phyloP scores from a whole-genome alignment of 2,888 invertebrate genomes.

The Campoletis raptor region DNA sequence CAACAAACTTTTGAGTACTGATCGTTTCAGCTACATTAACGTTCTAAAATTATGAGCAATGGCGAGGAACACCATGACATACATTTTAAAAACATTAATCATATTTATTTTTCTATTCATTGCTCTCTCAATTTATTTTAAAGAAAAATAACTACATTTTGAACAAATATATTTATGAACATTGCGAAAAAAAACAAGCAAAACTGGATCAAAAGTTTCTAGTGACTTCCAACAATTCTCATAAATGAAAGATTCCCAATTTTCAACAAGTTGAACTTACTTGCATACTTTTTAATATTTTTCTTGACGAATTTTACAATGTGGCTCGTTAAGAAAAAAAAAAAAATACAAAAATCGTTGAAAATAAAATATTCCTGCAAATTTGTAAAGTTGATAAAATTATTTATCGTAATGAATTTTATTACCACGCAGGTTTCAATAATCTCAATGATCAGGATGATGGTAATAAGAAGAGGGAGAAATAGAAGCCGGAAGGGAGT shows the following conservation, averaged over 20 bases:
- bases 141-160: background rate
- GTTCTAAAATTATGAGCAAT: conserved; percentile 3
- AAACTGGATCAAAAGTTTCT: background rate
- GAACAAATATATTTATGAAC: background rate
- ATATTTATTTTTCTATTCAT: background rate
- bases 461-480: conserved; percentile 4
- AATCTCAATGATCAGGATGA: conserved; percentile 35
- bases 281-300: background rate
- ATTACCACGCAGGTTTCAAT: conserved; percentile 20
- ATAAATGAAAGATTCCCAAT: no score
- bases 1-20: conserved; percentile 22
- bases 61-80: background rate
- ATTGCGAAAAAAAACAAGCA: background rate
- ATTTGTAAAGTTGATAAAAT: background rate
- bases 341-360: background rate
- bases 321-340: background rate
- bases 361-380: background rate
- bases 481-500: conserved; percentile 29
- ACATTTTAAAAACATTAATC: background rate
- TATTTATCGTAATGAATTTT: background rate
- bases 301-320: background rate
- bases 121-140: background rate
- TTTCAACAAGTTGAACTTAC: background rate
- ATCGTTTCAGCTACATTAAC: conserved; percentile 28
- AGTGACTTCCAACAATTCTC: background rate